Evolutionary conservation across 53 echinoderm and acorn worm species (phyloP).

Genomic region (Hippasteria phrygiana): DNA sequence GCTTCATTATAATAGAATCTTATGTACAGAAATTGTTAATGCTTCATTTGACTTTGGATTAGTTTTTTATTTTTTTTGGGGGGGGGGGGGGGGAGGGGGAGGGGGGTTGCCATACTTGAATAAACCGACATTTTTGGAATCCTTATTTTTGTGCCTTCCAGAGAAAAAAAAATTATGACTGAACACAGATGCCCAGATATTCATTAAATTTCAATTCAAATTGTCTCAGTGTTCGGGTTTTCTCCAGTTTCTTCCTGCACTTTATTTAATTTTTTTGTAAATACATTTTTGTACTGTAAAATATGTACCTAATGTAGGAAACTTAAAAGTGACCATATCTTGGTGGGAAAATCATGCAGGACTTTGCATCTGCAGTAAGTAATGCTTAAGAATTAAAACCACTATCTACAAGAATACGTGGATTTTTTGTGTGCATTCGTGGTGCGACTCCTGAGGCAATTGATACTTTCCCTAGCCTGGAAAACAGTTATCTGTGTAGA

Average conservation of each 20-base stretch:
- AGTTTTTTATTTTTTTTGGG: no score
- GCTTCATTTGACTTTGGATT: no score
- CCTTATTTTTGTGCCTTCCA: not conserved
- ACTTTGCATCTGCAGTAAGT: not conserved
- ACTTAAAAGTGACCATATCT: not conserved
- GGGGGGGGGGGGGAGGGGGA: no score
- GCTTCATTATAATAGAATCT: no score
- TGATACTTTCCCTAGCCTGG: no score
- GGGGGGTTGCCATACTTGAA: no score
- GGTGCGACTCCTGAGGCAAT: no score
- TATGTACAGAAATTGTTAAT: no score
- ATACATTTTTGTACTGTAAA: constrained; percentile 39
- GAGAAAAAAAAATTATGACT: not conserved
- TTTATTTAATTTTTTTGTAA: constrained; percentile 2
- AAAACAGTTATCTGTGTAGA: no score
- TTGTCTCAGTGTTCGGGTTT: not conserved
- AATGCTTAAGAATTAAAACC: no score
- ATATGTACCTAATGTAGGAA: constrained; percentile 11
- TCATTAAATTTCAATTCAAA: not conserved
- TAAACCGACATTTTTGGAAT: not conserved
- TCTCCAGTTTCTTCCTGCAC: not conserved
- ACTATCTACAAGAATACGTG: no score
- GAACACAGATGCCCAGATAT: not conserved
- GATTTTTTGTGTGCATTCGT: no score
- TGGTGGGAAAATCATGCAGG: not conserved